A percentile compares a stretch with the other conserved stretches of the same genome.
Evolutionary conservation across 2,113 vertebrate species (phyloP).

Genomic region (Microtus richardsoni): DNA sequence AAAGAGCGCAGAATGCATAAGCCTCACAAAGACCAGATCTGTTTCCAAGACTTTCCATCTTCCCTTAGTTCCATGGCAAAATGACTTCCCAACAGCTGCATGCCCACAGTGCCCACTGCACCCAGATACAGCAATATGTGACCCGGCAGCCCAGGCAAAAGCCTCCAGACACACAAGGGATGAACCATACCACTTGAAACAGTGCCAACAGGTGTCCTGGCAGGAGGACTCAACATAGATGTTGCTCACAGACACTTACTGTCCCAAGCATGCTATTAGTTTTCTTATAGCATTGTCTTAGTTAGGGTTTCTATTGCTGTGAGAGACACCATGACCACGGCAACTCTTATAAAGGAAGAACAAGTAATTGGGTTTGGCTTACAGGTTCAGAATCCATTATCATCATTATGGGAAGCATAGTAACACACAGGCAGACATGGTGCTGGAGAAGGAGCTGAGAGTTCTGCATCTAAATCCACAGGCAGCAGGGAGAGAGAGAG

Average conservation of each 20-base stretch:
- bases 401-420: background rate
- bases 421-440: background rate
- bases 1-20: background rate
- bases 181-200: accelerated
- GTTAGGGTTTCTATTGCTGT: background rate
- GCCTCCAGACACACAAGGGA: background rate
- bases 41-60: background rate
- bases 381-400: background rate
- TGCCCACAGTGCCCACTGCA: no score
- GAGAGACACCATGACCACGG: background rate
- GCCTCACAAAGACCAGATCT: background rate
- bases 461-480: background rate
- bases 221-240: accelerated
- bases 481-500: background rate
- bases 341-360: background rate
- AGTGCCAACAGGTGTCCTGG: background rate
- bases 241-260: background rate
- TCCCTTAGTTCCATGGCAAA: accelerated
- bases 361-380: background rate
- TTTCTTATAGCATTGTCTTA: background rate
- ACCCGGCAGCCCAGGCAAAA: background rate
- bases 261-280: no score
- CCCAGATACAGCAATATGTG: background rate
- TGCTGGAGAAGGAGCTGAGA: background rate
- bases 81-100: background rate